These are phyloP conservation scores for Tapera naevia DNA, from an alignment of 2,797 vertebrate species.

Conservation along the genomic window DNA sequence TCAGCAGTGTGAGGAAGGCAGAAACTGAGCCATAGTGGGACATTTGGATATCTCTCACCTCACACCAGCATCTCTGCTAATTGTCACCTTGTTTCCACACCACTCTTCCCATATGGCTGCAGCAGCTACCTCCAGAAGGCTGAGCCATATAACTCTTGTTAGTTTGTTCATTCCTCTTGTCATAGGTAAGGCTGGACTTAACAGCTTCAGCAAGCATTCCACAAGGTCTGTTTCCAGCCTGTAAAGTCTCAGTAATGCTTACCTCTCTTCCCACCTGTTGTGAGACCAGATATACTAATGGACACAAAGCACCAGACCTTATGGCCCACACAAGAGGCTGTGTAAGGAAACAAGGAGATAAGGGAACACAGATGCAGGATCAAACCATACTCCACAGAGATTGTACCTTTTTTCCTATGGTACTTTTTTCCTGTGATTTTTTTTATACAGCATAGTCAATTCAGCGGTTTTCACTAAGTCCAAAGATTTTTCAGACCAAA, in stretches of 20 bases:
- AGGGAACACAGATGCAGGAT: background rate
- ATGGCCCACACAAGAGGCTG: background rate
- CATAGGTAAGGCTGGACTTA: background rate
- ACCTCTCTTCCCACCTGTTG: background rate
- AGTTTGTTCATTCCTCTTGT: background rate
- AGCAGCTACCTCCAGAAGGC: background rate
- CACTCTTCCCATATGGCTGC: fast-evolving
- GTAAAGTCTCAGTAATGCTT: background rate
- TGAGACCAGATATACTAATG: background rate
- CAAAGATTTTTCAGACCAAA: background rate
- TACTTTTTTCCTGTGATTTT: background rate
- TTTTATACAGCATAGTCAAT: background rate
- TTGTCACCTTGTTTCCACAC: background rate
- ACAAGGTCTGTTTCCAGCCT: background rate
- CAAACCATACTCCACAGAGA: background rate
- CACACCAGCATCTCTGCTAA: background rate
- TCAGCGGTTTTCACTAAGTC: background rate
- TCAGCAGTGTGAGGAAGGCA: background rate
- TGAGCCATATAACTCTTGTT: fast-evolving
- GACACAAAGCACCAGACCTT: background rate
- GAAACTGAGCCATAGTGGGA: background rate
- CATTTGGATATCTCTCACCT: background rate
- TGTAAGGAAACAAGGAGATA: background rate
- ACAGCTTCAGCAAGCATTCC: background rate
- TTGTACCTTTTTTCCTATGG: background rate